Base-by-base conservation (phyloP, 35 echinoderm and acorn worm genomes). In the Strongylocentrotus purpuratus region DNA sequence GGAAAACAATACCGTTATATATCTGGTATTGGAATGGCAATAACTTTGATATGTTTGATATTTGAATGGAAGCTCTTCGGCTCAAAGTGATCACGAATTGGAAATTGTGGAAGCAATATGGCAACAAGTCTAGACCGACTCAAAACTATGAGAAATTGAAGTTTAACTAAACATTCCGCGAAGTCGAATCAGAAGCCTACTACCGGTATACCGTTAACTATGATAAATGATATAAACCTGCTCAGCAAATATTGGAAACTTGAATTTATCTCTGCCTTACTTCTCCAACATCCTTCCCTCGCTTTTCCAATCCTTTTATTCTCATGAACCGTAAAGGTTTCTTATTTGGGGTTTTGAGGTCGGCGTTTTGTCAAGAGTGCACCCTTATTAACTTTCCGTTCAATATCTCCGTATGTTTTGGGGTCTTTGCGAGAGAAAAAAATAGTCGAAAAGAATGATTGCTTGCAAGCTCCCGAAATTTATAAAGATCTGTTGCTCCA, bases 281-380 rank as follows among this genome's bases (percentile, higher is more conserved):
- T 78, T 78, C 25, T 78, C 65, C 20, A 78, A 78, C 65, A 78
- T n/a, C 20, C 52, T 22, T 22, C 22, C 65, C 65, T 7, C 65
- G 65, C 65, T 78, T 78, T 78, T n/a, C 28, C 65, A 15, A 8
- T 78, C 25, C 65, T 28, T 78, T 78, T 22, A 78, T 78, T 78
- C 65, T 9, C 25, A 78, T 78, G 25, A 22, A n/a, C 28, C 65
- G 65, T 78, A 28, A 78, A 78, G 20, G 65, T 78, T 78, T 78
- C 25, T 78, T n/a, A 7, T 70, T 78, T 78, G 22, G 65, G 65
- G 20, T 28, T 78, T 78, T 78, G 65, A 89, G 87, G 87, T 89
- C 87, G 87, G 32, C 87, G 45, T 89, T 89, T 46, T 89, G 65
- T 89, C 87, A 89, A 89, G 18, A 89, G 87, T 89, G 45, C 87